A percentile compares a stretch with the other conserved stretches of the same genome.
These are phyloP conservation scores for Bovichtus variegatus DNA, from an alignment of 2,797 vertebrate genomes.

Conservation along the genomic window DNA sequence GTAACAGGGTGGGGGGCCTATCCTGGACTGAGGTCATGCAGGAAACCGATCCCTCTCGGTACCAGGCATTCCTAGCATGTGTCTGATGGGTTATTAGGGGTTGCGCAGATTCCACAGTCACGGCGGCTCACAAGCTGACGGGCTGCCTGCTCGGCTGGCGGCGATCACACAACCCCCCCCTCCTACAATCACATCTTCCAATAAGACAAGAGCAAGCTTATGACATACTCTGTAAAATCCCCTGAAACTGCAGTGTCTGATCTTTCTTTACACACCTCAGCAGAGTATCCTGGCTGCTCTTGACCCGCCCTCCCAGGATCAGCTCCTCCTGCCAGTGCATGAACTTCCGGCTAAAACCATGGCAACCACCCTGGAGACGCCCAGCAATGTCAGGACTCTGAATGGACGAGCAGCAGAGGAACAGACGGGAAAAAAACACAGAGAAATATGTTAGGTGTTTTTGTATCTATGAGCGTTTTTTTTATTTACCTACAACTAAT, in stretches of 20 bases:
- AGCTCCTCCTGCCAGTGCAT: constrained; percentile 99
- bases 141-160: constrained; percentile 9
- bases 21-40: constrained; percentile 71
- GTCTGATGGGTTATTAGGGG: constrained; percentile 74
- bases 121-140: constrained; percentile 28
- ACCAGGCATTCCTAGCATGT: constrained; percentile 78
- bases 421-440: constrained; percentile 11
- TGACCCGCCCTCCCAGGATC: constrained; percentile 92
- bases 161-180: neutral
- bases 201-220: neutral
- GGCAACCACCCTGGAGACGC: constrained; percentile 93
- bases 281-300: constrained; percentile 89
- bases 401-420: constrained; percentile 20
- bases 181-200: constrained; percentile 11
- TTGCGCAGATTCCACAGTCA: constrained; percentile 60
- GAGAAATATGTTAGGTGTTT: constrained; percentile 20
- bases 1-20: constrained; percentile 49
- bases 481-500: neutral
- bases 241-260: neutral
- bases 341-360: constrained; percentile 97
- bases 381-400: constrained; percentile 90
- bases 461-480: neutral
- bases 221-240: neutral
- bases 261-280: constrained; percentile 86
- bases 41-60: constrained; percentile 77